Percentiles rank a stretch among this genome's conserved stretches.
Conservation (phyloP, 2,113 vertebrate genomes). For the Kryptolebias marmoratus region DNA sequence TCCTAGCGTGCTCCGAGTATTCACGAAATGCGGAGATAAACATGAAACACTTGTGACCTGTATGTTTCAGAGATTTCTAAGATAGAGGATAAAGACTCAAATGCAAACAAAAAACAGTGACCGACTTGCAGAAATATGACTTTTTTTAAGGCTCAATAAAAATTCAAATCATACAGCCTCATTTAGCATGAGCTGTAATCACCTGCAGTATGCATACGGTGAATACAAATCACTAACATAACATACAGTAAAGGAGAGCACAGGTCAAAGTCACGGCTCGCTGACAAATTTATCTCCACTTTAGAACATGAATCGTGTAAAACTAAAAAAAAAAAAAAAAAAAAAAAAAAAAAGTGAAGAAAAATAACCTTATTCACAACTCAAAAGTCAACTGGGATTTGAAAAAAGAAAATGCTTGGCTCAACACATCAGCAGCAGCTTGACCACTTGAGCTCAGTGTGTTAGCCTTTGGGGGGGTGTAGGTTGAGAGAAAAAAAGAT, state of each 20-base stretch:
- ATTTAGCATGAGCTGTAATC: not conserved
- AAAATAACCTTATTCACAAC: constrained; percentile 5
- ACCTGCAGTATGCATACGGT: constrained; percentile 3
- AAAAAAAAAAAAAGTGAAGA: not conserved
- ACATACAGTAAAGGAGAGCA: constrained; percentile 9
- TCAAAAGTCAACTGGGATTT: constrained; percentile 28
- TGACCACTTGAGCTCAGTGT: constrained; percentile 45
- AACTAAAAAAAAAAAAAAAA: constrained; percentile 33
- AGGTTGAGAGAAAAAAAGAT: constrained; percentile 36
- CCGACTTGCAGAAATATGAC: not conserved
- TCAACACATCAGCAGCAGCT: constrained; percentile 33
- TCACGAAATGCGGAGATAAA: constrained; percentile 40
- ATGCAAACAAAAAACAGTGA: not conserved
- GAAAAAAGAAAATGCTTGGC: constrained; percentile 44
- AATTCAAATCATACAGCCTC: no score
- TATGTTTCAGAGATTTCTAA: constrained; percentile 9
- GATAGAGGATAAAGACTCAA: not conserved
- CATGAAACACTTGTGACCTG: constrained; percentile 21
- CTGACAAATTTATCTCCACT: constrained; percentile 23
- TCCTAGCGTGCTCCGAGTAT: constrained; percentile 55
- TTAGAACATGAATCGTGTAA: constrained; percentile 47
- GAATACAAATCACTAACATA: constrained; percentile 22
- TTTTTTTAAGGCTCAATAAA: not conserved
- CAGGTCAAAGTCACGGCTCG: constrained; percentile 28
- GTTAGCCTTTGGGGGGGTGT: constrained; percentile 62